Percentiles rank a stretch among this genome's conserved stretches.
phyloP scores from a whole-genome alignment of 2,888 invertebrate genomes.

The Amblyteles armatorius region DNA sequence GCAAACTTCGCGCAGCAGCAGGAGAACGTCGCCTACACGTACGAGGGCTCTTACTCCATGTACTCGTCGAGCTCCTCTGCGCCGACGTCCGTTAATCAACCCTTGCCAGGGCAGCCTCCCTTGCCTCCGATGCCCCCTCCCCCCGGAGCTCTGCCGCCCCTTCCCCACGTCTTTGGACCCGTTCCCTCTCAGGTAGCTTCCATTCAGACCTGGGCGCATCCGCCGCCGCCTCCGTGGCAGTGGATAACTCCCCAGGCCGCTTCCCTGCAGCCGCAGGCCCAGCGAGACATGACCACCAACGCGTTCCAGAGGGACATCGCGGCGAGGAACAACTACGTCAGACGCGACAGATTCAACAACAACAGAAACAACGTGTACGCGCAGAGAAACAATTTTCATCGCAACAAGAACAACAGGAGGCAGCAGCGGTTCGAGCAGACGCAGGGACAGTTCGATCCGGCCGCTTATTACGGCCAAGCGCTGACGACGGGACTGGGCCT shows the following conservation, averaged over 20 bases:
- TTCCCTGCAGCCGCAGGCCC: slow-evolving; percentile 76
- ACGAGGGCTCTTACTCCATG: slow-evolving; percentile 77
- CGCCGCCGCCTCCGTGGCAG: slow-evolving; percentile 79
- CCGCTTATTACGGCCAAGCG: slow-evolving; percentile 78
- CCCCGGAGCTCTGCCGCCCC: slow-evolving; percentile 78
- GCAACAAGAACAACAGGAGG: slow-evolving; percentile 80
- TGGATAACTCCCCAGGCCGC: slow-evolving; percentile 82
- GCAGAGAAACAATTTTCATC: slow-evolving; percentile 81
- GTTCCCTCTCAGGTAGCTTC: slow-evolving; percentile 80
- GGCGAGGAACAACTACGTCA: slow-evolving; percentile 77
- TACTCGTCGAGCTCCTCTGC: slow-evolving; percentile 76
- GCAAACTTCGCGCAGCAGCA: slow-evolving; percentile 66
- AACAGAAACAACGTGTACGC: slow-evolving; percentile 79
- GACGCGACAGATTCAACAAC: slow-evolving; percentile 80
- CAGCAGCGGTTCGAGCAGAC: slow-evolving; percentile 76
- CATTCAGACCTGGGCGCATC: slow-evolving; percentile 79
- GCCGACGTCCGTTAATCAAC: slow-evolving; percentile 78
- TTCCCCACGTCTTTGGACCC: slow-evolving; percentile 79
- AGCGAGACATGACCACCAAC: slow-evolving; percentile 74
- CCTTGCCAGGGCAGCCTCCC: slow-evolving; percentile 83
- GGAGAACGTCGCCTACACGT: slow-evolving; percentile 76
- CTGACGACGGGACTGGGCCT: slow-evolving; percentile 75
- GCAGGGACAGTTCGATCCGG: slow-evolving; percentile 78
- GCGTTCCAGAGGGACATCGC: slow-evolving; percentile 80
- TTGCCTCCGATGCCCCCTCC: slow-evolving; percentile 84